A percentile compares a stretch with the other conserved stretches of the same genome.
These are phyloP conservation scores for Alcis repandata DNA, from an alignment of 2,888 invertebrate genomes.

Conservation along the genomic window DNA sequence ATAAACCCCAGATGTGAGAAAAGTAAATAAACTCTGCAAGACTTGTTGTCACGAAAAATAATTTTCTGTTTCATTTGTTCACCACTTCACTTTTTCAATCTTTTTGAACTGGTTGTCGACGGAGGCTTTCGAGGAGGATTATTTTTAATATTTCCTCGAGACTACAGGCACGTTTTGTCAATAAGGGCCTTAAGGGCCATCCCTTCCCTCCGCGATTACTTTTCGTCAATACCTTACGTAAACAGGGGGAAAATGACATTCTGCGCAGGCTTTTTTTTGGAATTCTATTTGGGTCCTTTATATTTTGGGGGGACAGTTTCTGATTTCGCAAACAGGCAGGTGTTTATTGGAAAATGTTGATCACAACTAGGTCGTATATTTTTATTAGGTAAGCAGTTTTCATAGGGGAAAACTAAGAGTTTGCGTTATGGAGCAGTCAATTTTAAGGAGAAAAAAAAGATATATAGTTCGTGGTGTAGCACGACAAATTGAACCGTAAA, in stretches of 20 bases:
- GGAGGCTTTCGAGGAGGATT: conserved; percentile 54
- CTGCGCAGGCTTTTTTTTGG: conserved; percentile 50
- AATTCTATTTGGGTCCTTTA: conserved; percentile 48
- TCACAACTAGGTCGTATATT: background rate
- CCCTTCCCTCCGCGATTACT: conserved; percentile 71
- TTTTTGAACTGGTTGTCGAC: conserved; percentile 58
- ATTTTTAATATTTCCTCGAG: conserved; percentile 50
- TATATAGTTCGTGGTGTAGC: background rate
- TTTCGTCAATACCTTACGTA: conserved; percentile 74
- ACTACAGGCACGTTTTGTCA: conserved; percentile 80
- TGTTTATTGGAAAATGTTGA: conserved; percentile 17
- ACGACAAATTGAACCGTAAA: too few species aligned
- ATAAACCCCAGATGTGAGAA: background rate
- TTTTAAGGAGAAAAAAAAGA: background rate
- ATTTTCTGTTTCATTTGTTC: conserved; percentile 45
- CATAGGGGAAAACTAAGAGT: background rate
- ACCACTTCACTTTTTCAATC: conserved; percentile 53
- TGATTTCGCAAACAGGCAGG: conserved; percentile 45
- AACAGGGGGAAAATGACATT: conserved; percentile 68
- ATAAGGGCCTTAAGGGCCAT: conserved; percentile 75
- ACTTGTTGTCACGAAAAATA: conserved; percentile 33
- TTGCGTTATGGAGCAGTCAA: background rate
- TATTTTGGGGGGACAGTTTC: conserved; percentile 49
- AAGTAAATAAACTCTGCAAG: conserved; percentile 4
- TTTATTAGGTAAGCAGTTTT: background rate